phyloP scores from a whole-genome alignment of 37 sponge, comb jelly and placozoan species.

The Petrosia ficiformis region DNA sequence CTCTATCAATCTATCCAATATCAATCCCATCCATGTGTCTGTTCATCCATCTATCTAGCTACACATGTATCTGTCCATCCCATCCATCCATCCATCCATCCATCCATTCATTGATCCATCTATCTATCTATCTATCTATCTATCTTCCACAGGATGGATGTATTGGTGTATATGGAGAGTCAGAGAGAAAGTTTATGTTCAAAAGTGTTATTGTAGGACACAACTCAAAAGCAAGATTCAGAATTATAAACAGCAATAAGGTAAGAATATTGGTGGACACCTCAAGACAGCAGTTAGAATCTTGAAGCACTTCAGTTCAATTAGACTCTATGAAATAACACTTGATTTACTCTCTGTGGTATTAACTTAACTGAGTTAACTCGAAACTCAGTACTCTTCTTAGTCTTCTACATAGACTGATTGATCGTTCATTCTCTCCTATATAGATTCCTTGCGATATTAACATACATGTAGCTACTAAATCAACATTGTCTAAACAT shows the following conservation, averaged over 20 bases:
- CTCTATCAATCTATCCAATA: no score
- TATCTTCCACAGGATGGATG: constrained; percentile 39
- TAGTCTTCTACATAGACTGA: no score
- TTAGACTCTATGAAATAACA: not conserved
- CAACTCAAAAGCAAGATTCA: constrained; percentile 77
- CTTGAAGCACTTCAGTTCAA: no score
- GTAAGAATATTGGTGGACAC: constrained; percentile 51
- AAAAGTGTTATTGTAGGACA: constrained; percentile 92
- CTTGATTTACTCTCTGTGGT: not conserved
- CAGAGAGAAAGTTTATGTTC: constrained; percentile 87
- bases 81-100: no score
- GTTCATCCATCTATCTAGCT: no score
- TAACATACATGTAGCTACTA: constrained; percentile 15
- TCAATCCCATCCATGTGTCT: no score
- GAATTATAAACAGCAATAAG: constrained; percentile 84
- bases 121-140: no score
- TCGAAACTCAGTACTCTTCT: no score
- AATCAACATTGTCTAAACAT: constrained; percentile 18
- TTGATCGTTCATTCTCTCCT: not conserved
- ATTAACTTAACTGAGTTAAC: no score
- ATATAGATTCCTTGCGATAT: constrained; percentile 90
- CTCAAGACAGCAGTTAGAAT: not conserved
- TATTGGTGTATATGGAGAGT: constrained; percentile 87
- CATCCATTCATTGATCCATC: no score
- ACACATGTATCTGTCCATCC: no score